Evolutionary conservation across 2,888 invertebrate genomes (phyloP), one percentile per base, ranked within the genome.

Genomic region (Seira ritae): DNA sequence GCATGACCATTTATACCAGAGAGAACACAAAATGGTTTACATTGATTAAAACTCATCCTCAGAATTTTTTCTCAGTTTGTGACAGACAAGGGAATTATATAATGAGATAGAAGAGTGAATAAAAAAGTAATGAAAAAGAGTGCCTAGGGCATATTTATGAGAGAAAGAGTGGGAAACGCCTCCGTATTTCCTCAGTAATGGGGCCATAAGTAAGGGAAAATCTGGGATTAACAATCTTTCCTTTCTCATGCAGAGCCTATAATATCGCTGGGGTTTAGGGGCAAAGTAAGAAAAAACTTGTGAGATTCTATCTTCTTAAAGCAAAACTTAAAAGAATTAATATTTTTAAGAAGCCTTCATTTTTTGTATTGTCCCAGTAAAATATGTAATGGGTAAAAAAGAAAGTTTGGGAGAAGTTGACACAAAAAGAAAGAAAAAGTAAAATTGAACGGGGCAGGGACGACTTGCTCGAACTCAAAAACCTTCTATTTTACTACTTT

Each of bases 81-180:
- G 42, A 42, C 42, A 42, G 42, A 55, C 81, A 55, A 23, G 71
- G 67, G 81, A 81, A 75, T 75, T 70, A 76, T 77, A 67, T 82
- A 72, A 77, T 81, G 82, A 77, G 66, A 71, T 15, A 42, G 76
- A 65, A 71, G 50, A 71, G 75, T 71, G 75, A 22, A 76, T 75
- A 76, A 73, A 80, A 73, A 50, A 12, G 22, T 17, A 60, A 46
- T 74, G 60, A 74, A 74, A 42, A 65, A 23, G 60, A n/a, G 60
- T 60, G 17, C 60, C 60, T n/a, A 60, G 60, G 60, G 60, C 60
- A 60, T n/a, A n/a, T 60, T 17, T 60, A n/a, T 60, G 60, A 10
- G 17, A 24, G 46, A 66, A 68, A 20, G 17, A 60, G 60, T 12
- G 17, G 66, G 22, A 22, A 19, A 66, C 42, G 12, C 42, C 12